Evolutionary conservation across 2,113 vertebrate species (phyloP), one percentile per base, ranked within the genome.

Genomic region (Salvator merianae): DNA sequence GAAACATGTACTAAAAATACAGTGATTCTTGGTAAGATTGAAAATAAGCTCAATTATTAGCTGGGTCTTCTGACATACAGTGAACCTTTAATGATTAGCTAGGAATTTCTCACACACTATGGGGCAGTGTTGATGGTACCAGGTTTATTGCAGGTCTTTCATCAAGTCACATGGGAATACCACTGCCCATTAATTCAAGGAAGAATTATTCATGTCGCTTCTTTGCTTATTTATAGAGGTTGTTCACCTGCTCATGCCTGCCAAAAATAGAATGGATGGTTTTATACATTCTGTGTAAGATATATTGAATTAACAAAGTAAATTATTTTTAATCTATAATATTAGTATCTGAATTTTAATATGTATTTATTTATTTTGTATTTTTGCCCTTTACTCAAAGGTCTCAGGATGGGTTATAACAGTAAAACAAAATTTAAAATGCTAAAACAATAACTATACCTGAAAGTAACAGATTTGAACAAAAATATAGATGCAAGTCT

Each of bases 161-260:
- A 79, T 79, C 73, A 88, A 90, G 77, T 91, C 91, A 93, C 88
- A 77, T n/a, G 86, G 92, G 88, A 84, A 82, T 91, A 91, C 86
- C 82, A 80, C 28, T 94, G 92, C 93, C 1, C 89, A 89, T 94
- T 95, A 93, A 93, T 94, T 94, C 85, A 86, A 90, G 86, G 77
- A 86, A 92, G 88, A 94, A 94, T 95, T 93, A 95, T 94, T 93
- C 89, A 92, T 93, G 85, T 85, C 77, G 91, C 62, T 90, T 89
- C 86, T 91, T 78, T 88, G 92, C 94, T 87, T 88, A 86, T 90
- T 92, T 88, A 86, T 59, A 86, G 84, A 92, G 90, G 88, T 79
- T 92, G 84, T 88, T 90, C 91, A 91, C 88, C 43, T 68, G 91
- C 89, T 91, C 88, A 86, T 20, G 87, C 85, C 91, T 89, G 89